phyloP scores from a whole-genome alignment of 2,888 invertebrate species.

The Lochmaea crataegi region DNA sequence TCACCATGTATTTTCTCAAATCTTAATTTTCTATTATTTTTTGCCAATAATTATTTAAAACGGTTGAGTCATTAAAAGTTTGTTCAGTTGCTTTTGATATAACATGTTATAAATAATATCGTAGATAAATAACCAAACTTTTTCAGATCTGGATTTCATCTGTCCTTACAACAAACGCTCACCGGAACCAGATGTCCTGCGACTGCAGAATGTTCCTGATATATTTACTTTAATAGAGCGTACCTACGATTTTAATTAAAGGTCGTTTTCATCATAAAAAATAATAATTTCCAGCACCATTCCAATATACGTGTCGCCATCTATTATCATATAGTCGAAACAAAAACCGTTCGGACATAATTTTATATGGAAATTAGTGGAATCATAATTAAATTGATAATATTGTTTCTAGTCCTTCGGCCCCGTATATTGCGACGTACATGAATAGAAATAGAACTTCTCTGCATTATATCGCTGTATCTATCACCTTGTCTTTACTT shows the following conservation, averaged over 20 bases:
- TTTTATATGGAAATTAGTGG: background rate
- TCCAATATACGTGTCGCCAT: too few relatives aligned
- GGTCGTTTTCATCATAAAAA: background rate
- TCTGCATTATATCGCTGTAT: background rate
- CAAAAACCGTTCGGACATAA: background rate
- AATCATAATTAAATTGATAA: background rate
- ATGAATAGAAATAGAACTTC: background rate
- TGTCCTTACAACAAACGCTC: background rate
- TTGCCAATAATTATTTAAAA: too few relatives aligned
- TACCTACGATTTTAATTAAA: background rate
- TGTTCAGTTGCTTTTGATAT: background rate
- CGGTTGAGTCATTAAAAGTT: background rate
- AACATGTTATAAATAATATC: background rate
- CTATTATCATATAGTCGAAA: too few relatives aligned
- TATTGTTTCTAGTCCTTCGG: background rate
- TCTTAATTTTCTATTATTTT: too few relatives aligned
- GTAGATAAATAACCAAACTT: background rate
- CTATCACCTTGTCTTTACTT: conserved; percentile 5
- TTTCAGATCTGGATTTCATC: conserved; percentile 6
- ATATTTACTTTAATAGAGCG: background rate
- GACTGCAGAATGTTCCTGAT: conserved; percentile 14
- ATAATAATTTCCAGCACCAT: too few relatives aligned
- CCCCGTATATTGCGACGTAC: background rate
- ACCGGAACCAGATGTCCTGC: conserved; percentile 35
- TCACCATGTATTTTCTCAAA: too few relatives aligned